Base-by-base conservation (phyloP, 2,113 vertebrate species). In the Neolamprologus tretocephalus region DNA sequence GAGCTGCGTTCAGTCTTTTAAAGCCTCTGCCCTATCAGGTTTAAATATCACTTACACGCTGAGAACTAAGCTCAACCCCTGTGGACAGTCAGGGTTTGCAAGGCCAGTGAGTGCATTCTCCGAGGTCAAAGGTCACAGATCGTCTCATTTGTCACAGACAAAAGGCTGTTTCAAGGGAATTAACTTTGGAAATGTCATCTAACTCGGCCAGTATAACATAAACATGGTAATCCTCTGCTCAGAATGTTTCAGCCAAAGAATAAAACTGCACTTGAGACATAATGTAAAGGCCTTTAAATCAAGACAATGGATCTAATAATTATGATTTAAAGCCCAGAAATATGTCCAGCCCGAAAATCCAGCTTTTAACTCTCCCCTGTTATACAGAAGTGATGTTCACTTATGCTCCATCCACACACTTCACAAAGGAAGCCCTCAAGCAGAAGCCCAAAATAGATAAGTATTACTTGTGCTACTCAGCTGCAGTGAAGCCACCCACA, bases 391-490 rank as follows among this genome's bases (percentile, higher is more conserved):
- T 45, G n/a, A 88, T 73, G 82, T 82, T 83, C 85, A 47, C 83
- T 85, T 80, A 47, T 61, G 54, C n/a, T 89, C 81, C 89, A 85
- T 88, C 82, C 71, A 83, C 84, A 87, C 71, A 85, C 87, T 92
- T 87, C 87, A 90, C 86, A 87, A 87, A 91, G 86, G 81, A 95
- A 90, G 90, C 61, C 90, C 89, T 92, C 51, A 49, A 92, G 92
- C 91, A 73, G 86, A 47, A 57, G 91, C 75, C 84, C 90, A 92
- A 91, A 95, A 95, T 93, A 95, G 92, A 93, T 86, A 87, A 89
- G 87, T 94, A 82, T 87, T 92, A 87, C 91, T 94, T 93, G 89
- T 94, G 83, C 83, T 86, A 7, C 80, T 91, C 93, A 92, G 83
- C 68, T 66, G 71, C 90, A 86, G 47, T 61, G 71, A 85, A 93